These are phyloP conservation scores for Linnaemya tessellans DNA, from an alignment of 2,888 invertebrate genomes.

Conservation along the genomic window DNA sequence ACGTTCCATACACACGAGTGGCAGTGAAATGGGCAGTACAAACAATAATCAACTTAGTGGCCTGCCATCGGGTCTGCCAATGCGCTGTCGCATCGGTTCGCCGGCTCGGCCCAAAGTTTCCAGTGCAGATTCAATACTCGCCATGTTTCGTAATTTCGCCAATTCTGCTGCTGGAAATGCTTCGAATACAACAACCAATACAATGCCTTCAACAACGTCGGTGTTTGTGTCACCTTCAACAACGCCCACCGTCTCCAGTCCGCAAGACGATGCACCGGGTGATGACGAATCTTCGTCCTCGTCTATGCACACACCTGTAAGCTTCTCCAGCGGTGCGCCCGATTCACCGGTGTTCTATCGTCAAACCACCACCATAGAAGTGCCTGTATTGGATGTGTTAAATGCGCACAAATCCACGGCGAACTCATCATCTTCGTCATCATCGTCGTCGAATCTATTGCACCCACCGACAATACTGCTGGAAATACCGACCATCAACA, in stretches of 20 bases:
- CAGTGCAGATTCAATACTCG: slow-evolving; percentile 91
- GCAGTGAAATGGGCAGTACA: slow-evolving; percentile 76
- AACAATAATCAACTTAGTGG: slow-evolving; percentile 76
- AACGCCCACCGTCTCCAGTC: slow-evolving; percentile 89
- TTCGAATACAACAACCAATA: slow-evolving; percentile 71
- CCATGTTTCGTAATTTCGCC: slow-evolving; percentile 90
- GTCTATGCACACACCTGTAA: slow-evolving; percentile 86
- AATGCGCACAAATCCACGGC: slow-evolving; percentile 85
- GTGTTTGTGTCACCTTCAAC: slow-evolving; percentile 87
- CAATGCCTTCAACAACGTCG: slow-evolving; percentile 82
- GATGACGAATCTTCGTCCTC: slow-evolving; percentile 90
- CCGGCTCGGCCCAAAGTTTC: slow-evolving; percentile 86
- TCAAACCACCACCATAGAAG: slow-evolving; percentile 85
- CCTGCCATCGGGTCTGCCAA: slow-evolving; percentile 45
- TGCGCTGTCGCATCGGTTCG: slow-evolving; percentile 72
- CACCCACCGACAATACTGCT: slow-evolving; percentile 90
- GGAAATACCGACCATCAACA: slow-evolving; percentile 90
- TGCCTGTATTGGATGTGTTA: slow-evolving; percentile 87
- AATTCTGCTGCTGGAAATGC: slow-evolving; percentile 80
- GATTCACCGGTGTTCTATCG: slow-evolving; percentile 86
- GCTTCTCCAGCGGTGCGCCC: slow-evolving; percentile 85
- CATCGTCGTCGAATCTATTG: slow-evolving; percentile 85
- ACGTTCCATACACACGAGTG: slow-evolving; percentile 74
- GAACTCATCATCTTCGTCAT: slow-evolving; percentile 79
- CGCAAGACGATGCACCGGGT: slow-evolving; percentile 88